A percentile compares a stretch with the other conserved stretches of the same genome.
Evolutionary conservation across 2,888 invertebrate genomes (phyloP).

Genomic region (Ligdia adustata): DNA sequence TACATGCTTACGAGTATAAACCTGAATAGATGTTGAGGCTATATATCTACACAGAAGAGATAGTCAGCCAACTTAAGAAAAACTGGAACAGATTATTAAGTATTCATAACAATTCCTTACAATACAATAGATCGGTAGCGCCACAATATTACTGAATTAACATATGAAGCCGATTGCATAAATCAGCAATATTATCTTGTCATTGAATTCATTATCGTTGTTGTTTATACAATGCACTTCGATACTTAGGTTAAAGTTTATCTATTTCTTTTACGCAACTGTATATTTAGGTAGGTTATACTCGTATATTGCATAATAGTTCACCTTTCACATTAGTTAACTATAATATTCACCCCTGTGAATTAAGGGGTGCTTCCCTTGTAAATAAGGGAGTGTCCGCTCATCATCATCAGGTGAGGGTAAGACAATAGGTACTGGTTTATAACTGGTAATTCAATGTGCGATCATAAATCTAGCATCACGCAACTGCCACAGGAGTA

Average conservation of each 20-base stretch:
- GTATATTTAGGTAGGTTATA: constrained; percentile 21
- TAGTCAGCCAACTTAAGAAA: background rate
- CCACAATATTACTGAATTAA: background rate
- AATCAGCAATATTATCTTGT: constrained; percentile 11
- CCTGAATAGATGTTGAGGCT: too few species aligned
- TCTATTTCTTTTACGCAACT: constrained; percentile 40
- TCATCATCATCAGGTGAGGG: constrained; percentile 66
- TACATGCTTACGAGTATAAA: too few species aligned
- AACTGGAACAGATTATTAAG: background rate
- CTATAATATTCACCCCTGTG: constrained; percentile 44
- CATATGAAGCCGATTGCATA: constrained; percentile 16
- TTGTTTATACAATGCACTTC: constrained; percentile 45
- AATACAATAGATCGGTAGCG: background rate
- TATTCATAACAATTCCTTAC: background rate
- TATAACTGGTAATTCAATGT: constrained; percentile 48
- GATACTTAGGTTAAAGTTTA: constrained; percentile 63
- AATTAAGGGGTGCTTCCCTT: constrained; percentile 64
- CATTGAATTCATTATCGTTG: constrained; percentile 29
- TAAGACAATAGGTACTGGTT: constrained; percentile 59
- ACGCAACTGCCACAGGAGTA: constrained; percentile 19
- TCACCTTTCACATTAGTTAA: constrained; percentile 55
- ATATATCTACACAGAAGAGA: too few species aligned
- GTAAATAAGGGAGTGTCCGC: constrained; percentile 66
- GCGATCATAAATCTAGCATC: constrained; percentile 47
- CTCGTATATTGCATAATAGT: constrained; percentile 33